Evolutionary conservation across 2,113 vertebrate genomes (phyloP).

Genomic region (Pseudorectes ferrugineus): DNA sequence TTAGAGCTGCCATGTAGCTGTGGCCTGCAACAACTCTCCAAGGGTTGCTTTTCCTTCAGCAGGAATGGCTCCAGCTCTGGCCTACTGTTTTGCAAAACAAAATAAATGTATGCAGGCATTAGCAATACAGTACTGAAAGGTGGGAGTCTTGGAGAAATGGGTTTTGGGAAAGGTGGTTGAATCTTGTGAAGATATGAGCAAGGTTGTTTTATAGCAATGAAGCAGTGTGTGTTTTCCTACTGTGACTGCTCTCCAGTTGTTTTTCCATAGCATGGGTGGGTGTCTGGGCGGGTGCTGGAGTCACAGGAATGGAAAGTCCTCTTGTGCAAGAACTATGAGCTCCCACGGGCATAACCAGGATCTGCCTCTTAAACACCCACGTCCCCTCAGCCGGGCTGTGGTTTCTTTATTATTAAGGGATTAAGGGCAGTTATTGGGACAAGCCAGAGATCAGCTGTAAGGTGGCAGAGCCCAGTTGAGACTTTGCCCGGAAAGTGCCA

Average conservation of each 20-base stretch:
- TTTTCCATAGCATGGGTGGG: rapidly evolving
- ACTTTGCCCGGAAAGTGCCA: rapidly evolving
- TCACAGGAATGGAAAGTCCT: neutral
- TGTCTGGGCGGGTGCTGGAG: neutral
- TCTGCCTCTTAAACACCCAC: rapidly evolving
- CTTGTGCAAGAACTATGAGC: neutral
- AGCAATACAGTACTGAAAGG: rapidly evolving
- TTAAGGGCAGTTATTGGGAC: rapidly evolving
- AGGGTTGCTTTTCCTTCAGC: neutral
- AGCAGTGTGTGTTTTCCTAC: rapidly evolving
- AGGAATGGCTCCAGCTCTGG: neutral
- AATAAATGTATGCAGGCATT: rapidly evolving
- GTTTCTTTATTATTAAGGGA: rapidly evolving
- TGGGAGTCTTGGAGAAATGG: neutral
- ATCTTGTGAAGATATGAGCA: neutral
- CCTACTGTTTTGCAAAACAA: neutral
- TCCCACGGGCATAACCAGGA: rapidly evolving
- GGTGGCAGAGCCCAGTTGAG: rapidly evolving
- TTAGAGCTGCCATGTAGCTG: rapidly evolving
- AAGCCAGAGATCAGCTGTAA: rapidly evolving
- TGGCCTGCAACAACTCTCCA: neutral
- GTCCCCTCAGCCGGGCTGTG: rapidly evolving
- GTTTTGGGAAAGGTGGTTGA: no score
- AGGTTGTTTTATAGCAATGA: rapidly evolving
- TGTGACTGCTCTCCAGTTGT: neutral